These are phyloP conservation scores for Gadopsis marmoratus DNA, from an alignment of 2,797 vertebrate genomes.

Conservation along the genomic window DNA sequence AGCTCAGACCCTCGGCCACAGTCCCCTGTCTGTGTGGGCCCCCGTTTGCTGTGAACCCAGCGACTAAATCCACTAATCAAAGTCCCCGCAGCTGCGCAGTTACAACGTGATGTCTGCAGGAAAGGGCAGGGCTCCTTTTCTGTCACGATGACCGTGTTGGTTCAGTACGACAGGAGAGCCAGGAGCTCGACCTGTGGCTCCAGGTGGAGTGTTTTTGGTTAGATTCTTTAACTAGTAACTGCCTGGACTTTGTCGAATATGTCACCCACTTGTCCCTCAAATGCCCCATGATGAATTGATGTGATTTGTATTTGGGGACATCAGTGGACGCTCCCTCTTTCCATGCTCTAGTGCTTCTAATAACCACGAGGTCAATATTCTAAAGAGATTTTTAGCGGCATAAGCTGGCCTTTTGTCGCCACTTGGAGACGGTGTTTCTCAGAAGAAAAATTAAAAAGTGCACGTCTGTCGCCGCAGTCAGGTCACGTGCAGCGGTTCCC, in stretches of 20 bases:
- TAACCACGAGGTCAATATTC: slow-evolving; percentile 82
- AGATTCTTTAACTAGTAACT: slow-evolving; percentile 58
- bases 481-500: slow-evolving; percentile 89
- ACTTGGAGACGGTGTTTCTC: slow-evolving; percentile 92
- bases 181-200: slow-evolving; percentile 45
- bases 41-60: slow-evolving; percentile 12
- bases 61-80: neutral
- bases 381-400: slow-evolving; percentile 91
- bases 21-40: slow-evolving; percentile 2
- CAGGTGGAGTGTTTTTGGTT: slow-evolving; percentile 52
- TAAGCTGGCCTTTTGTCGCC: slow-evolving; percentile 98
- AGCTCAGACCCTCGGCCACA: slow-evolving; percentile 65
- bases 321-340: slow-evolving; percentile 45
- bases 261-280: slow-evolving; percentile 82
- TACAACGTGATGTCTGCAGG: slow-evolving; percentile 79
- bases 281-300: slow-evolving; percentile 52
- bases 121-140: slow-evolving; percentile 85
- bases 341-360: slow-evolving; percentile 43
- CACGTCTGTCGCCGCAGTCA: slow-evolving; percentile 90
- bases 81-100: slow-evolving; percentile 24
- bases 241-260: slow-evolving; percentile 68
- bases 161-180: slow-evolving; percentile 8
- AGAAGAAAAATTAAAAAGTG: slow-evolving; percentile 83
- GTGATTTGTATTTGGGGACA: slow-evolving; percentile 29
- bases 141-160: neutral